Evolutionary conservation across 2,888 invertebrate genomes (phyloP), one percentile per base, ranked within the genome.

Genomic region (Agonopterix heracliana): DNA sequence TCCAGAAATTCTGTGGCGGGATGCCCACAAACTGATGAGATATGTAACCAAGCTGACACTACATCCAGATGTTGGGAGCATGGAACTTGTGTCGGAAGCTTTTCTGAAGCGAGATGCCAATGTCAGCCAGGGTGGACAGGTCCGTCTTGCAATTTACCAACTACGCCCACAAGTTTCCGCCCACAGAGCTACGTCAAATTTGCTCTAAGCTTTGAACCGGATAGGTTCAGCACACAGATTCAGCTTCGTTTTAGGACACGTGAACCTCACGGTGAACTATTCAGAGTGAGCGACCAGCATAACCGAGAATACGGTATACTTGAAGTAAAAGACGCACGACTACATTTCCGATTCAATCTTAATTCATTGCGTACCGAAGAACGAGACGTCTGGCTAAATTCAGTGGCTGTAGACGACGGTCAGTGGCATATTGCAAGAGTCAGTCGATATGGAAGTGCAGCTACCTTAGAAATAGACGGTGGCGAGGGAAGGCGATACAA

Each of bases 111-210:
- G 0, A 92, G 94, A 54, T 99, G 99, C 77, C 95, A 96, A 63
- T 99, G 99, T 70, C 93, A 95, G 61, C 97, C 98, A 0, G 99
- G 99, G 9, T 99, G 95, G 94, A 95, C 95, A 0, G 98, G 98
- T 8, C 95, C 95, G 0, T 93, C 95, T 0, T 97, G 97, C 71
- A 93, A 94, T 64, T 91, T 94, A 43, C 93, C 94, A 46, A 97
- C 97, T 0, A 94, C 94, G 44, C 96, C 97, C 0, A 96, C 97
- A 0, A 97, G 97, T 54, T 98, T 98, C 79, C 94, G 96, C 71
- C 93, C 95, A 1, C 96, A 97, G 77, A 97, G 97, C 59, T 98
- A 98, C 78, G 97, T 98, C n/a, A 97, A 98, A 76, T 98, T 98
- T 76, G 97, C 97, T 1, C 86, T 98, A 35, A 96, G 96, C 63